phyloP scores from a whole-genome alignment of 1,140 invertebrate species.

The Choristoneura fumiferana region DNA sequence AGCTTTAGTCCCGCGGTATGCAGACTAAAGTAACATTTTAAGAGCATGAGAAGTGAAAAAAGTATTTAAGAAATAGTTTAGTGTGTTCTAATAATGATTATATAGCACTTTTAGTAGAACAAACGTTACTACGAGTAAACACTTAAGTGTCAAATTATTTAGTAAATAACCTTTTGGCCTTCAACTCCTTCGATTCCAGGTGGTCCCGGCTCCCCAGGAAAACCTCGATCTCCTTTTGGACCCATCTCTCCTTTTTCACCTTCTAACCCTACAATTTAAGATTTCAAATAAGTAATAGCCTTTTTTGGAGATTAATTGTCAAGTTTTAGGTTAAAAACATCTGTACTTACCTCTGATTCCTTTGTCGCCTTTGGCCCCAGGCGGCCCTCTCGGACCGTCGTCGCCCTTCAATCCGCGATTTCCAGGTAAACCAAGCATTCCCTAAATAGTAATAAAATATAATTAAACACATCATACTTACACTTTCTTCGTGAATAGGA shows the following conservation, averaged over 20 bases:
- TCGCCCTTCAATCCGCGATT: conserved; percentile 87
- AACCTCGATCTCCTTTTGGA: conserved; percentile 86
- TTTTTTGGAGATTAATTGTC: too few relatives aligned
- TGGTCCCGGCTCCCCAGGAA: conserved; percentile 82
- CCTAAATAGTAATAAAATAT: conserved; percentile 54
- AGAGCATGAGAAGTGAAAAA: too few relatives aligned
- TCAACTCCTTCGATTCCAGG: conserved; percentile 90
- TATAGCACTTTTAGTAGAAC: too few relatives aligned
- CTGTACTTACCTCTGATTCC: conserved; percentile 61
- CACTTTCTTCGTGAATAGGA: too few relatives aligned
- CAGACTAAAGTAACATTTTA: too few relatives aligned
- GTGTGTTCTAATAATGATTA: too few relatives aligned
- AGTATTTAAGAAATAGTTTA: too few relatives aligned
- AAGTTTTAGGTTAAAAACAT: not conserved
- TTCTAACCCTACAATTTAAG: conserved; percentile 78
- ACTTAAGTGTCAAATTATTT: not conserved
- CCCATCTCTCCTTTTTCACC: conserved; percentile 90
- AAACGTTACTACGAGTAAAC: too few relatives aligned
- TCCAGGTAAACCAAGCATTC: conserved; percentile 87
- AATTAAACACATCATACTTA: too few relatives aligned
- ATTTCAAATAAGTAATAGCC: too few relatives aligned
- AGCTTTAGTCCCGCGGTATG: too few relatives aligned
- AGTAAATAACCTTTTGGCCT: conserved; percentile 83
- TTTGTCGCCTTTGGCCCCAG: conserved; percentile 80
- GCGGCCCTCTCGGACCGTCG: conserved; percentile 84